Base-by-base conservation (phyloP, 2,888 invertebrate species). In the Phoenoteleia sp. region DNA sequence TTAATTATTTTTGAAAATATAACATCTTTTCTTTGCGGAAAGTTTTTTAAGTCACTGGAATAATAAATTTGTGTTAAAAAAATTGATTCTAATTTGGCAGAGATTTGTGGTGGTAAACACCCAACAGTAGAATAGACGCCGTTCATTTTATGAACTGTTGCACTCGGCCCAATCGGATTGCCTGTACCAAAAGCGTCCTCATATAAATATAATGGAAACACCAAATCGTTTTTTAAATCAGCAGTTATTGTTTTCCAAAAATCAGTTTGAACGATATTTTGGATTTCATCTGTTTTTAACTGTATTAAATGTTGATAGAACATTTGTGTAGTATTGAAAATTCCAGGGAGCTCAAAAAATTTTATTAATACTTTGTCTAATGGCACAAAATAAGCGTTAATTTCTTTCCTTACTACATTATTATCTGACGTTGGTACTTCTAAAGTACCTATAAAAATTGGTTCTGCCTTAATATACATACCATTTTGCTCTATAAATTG, bases 101-200 rank as follows among this genome's bases (percentile, higher is more conserved):
- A 1, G 11, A 79, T 15, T 6, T 62, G 7, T 29, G 79, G 71
- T 0, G 71, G 71, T 29, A 79, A 71, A 27, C 69, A 69, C 13
- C 54, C 62, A 42, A 79, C n/a, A 23, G 19, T 29, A 42, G 3
- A 0, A 19, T 79, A 79, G 3, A 72, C 66, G 7, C 33, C 66
- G 47, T 80, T 80, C 23, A 80, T 11, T 60, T 80, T 80, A 21
- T 80, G 72, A 15, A 80, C 33, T 4, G 36, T 56, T 17, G 42
- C n/a, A 29, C 21, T 11, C 15, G 62, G 5, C 15, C 69, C 69
- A 45, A 77, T 3, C 7, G 62, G 69, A 21, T 77, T 49, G 0
- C 69, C 60, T 0, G 69, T 45, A 13, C 60, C 77, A 52, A 69
- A 77, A 33, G 60, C 60, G 15, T 77, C 69, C 13, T 77, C 69